Conservation (phyloP, 2,113 vertebrate genomes). For the Arenaria interpres region DNA sequence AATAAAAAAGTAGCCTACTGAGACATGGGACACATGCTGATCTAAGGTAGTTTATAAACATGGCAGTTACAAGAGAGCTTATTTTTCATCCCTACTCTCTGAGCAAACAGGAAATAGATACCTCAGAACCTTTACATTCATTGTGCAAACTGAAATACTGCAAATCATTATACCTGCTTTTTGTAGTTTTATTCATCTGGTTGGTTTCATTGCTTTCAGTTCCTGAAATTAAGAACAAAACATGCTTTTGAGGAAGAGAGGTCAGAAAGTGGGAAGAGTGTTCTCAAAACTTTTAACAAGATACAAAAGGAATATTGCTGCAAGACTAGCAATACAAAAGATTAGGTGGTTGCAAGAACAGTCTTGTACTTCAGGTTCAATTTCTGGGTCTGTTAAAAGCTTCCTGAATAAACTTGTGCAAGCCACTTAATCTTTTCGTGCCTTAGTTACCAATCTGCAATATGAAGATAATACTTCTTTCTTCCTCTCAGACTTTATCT, state of each 20-base stretch:
- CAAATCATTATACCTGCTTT: background rate
- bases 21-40: background rate
- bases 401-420: background rate
- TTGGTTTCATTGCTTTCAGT: background rate
- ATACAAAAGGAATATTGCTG: background rate
- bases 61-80: background rate
- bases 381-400: background rate
- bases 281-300: background rate
- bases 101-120: background rate
- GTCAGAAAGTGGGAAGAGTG: background rate
- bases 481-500: background rate
- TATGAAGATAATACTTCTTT: background rate
- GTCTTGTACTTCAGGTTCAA: background rate
- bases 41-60: background rate
- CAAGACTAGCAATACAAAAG: background rate
- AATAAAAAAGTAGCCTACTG: background rate
- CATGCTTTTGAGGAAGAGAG: background rate
- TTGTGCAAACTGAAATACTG: background rate
- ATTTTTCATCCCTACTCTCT: background rate
- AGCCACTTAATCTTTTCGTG: background rate
- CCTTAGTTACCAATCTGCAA: background rate
- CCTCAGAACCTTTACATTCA: background rate
- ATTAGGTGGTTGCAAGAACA: background rate
- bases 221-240: background rate
- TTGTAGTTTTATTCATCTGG: background rate